Base-by-base conservation (phyloP, 2,888 invertebrate species). In the Chrysomela aeneicollis region DNA sequence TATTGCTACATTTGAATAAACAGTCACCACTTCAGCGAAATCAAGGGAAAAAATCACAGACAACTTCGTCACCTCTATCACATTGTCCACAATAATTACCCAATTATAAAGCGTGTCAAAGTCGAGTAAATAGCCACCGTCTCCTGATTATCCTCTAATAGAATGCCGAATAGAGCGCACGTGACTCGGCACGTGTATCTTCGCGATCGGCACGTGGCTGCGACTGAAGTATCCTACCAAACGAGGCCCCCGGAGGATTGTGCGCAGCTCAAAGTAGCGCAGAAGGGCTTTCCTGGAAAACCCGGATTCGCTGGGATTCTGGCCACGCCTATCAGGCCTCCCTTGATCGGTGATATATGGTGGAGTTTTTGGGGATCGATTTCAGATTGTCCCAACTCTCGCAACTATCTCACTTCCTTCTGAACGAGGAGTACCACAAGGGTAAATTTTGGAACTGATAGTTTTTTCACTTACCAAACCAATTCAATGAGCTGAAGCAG, bases 141-240 rank as follows among this genome's bases (percentile, higher is more conserved):
- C 15, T 15, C 12, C 3, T 15, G 15, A 42, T 42, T 42, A 15
- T 42, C n/a, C 6, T 42, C 52, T 26, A 35, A 32, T 58, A 22
- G 63, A 47, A 19, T 15, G 3, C 30, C 54, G 10, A 63, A 69
- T 21, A 15, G 61, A 10, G 5, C 46, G 35, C 67, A 65, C 67
- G 67, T 65, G 69, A 59, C 57, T 9, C n/a, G 62, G 21, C 76
- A 76, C 77, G 75, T 75, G 77, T 42, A 35, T 35, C 2, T 42
- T 15, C 42, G 42, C 49, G 8, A 22, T 47, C 72, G 57, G 67
- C 30, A 66, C 49, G 69, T 63, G 59, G 61, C 54, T 54, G 70
- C 69, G 69, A 76, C 75, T 76, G 76, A 73, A 68, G 66, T 63
- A 60, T 49, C 63, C 59, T 72, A 74, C 71, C 74, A 75, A 74